Evolutionary conservation across 2,113 vertebrate species (phyloP).

Genomic region (Onychorhynchus coronatus): DNA sequence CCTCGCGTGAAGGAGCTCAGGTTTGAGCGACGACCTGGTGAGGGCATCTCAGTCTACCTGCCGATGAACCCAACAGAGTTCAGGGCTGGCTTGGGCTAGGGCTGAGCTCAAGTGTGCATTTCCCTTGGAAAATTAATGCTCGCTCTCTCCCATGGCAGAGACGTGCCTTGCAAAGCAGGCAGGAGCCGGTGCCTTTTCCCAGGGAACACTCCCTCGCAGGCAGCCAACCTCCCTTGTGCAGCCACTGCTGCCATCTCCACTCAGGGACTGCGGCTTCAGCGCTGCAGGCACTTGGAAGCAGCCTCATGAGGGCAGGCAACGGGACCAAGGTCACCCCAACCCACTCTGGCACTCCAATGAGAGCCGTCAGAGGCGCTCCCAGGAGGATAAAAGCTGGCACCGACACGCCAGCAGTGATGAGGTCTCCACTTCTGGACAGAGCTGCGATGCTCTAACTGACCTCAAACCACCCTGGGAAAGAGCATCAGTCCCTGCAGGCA

Average conservation of each 20-base stretch:
- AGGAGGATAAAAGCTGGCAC: neutral
- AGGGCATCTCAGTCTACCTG: neutral
- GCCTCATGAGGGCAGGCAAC: neutral
- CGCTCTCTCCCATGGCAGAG: neutral
- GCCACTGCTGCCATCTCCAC: neutral
- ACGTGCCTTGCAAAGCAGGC: neutral
- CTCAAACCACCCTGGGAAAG: neutral
- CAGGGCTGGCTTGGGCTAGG: neutral
- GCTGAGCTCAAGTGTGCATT: neutral
- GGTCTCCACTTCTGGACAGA: neutral
- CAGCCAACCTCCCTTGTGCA: neutral
- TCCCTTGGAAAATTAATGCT: neutral
- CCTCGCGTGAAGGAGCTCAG: neutral
- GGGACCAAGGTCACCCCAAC: neutral
- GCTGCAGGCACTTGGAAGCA: neutral
- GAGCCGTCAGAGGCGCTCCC: neutral
- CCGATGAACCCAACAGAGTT: neutral
- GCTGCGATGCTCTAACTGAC: neutral
- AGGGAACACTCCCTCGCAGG: neutral
- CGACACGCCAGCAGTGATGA: neutral
- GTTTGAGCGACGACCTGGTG: accelerated
- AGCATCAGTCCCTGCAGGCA: neutral
- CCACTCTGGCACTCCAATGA: neutral
- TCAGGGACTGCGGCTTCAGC: neutral
- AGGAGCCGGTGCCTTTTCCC: neutral